These are phyloP conservation scores for Pseudorhiza aurosa DNA, from an alignment of 30 jellyfish, hydroid and myxozoan genomes.

Conservation along the genomic window DNA sequence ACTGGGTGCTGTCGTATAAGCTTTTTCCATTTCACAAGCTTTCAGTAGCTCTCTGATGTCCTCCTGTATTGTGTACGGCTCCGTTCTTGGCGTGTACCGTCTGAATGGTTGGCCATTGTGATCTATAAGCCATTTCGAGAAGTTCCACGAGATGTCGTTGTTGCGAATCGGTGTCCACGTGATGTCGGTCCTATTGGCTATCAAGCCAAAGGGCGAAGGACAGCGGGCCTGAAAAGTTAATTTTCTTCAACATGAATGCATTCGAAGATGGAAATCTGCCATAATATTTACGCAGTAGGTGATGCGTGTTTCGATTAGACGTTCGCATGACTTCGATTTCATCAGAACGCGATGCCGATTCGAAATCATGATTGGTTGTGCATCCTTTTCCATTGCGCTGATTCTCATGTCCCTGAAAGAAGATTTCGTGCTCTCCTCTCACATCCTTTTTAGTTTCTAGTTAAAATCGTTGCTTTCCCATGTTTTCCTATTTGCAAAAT, in stretches of 20 bases:
- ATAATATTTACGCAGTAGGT: too few species aligned
- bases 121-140: slow-evolving; percentile 86
- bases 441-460: too few species aligned
- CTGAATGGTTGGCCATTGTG: slow-evolving; percentile 91
- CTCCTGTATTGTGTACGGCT: slow-evolving; percentile 67
- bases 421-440: too few species aligned
- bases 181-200: slow-evolving; percentile 92
- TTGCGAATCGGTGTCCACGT: slow-evolving; percentile 96
- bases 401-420: too few species aligned
- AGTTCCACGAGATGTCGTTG: slow-evolving; percentile 96
- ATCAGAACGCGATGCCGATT: too few species aligned
- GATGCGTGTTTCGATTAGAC: too few species aligned
- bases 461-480: too few species aligned
- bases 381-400: too few species aligned
- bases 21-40: slow-evolving; percentile 49
- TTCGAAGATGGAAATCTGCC: background rate
- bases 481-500: too few species aligned
- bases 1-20: too few species aligned
- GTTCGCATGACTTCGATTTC: too few species aligned
- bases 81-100: slow-evolving; percentile 91
- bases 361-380: too few species aligned
- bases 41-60: slow-evolving; percentile 66
- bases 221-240: slow-evolving; percentile 79
- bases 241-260: background rate
- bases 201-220: slow-evolving; percentile 92